These are phyloP conservation scores for Sebastes cheni DNA, from an alignment of 2,797 vertebrate genomes.

Conservation along the genomic window DNA sequence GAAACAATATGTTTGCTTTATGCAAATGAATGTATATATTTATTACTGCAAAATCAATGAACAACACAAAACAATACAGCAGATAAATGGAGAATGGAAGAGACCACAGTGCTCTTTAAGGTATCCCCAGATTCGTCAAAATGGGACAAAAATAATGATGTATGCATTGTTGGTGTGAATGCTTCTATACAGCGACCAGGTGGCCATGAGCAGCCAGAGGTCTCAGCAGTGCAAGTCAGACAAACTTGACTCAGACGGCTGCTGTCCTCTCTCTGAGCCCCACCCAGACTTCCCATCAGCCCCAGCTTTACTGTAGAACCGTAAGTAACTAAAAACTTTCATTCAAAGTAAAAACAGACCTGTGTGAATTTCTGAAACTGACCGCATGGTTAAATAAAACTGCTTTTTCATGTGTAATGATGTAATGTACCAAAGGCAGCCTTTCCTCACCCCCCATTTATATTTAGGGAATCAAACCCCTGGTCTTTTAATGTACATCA, in stretches of 20 bases:
- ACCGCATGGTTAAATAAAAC: not conserved
- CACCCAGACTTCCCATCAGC: not conserved
- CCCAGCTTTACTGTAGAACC: not conserved
- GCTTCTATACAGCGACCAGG: not conserved
- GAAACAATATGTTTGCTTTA: too few species aligned
- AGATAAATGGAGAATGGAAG: too few species aligned
- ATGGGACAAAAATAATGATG: not conserved
- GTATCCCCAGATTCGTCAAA: not conserved
- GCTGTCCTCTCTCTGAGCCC: not conserved
- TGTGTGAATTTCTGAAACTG: not conserved
- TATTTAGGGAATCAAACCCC: slow-evolving; percentile 36
- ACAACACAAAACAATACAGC: too few species aligned
- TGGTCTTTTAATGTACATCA: slow-evolving; percentile 57
- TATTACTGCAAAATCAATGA: too few species aligned
- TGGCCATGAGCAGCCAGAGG: not conserved
- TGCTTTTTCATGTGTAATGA: slow-evolving; percentile 18
- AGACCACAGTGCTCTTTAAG: not conserved
- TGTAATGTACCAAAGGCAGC: slow-evolving; percentile 29
- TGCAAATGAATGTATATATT: too few species aligned
- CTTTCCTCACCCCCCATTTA: slow-evolving; percentile 20
- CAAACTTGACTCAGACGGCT: not conserved
- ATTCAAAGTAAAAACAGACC: not conserved
- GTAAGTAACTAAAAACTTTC: not conserved
- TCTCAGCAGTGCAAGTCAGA: not conserved
- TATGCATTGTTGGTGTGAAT: not conserved